phyloP scores from a whole-genome alignment of 2,797 vertebrate genomes.

The Anomalospiza imberbis region DNA sequence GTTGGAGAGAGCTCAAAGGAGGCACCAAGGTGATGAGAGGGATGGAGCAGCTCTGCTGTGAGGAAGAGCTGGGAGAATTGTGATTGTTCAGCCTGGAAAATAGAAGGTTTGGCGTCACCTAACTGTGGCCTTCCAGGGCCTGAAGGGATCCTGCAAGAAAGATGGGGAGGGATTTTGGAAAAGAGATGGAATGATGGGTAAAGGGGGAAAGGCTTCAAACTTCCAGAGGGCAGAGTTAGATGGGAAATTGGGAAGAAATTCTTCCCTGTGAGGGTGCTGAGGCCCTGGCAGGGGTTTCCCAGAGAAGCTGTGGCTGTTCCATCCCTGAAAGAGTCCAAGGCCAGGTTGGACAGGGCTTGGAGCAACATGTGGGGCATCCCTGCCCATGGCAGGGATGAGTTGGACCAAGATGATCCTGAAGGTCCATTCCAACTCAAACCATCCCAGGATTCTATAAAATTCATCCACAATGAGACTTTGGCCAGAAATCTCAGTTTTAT shows the following conservation, averaged over 20 bases:
- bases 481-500: background rate
- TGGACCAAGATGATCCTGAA: background rate
- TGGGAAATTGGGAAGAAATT: background rate
- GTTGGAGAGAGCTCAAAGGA: background rate
- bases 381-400: background rate
- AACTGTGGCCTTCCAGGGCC: background rate
- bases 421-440: background rate
- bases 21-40: background rate
- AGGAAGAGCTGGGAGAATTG: background rate
- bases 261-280: accelerated
- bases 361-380: accelerated
- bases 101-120: accelerated
- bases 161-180: background rate
- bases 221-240: background rate
- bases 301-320: background rate
- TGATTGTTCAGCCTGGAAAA: background rate
- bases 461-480: accelerated
- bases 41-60: background rate
- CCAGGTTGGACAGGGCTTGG: accelerated
- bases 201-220: background rate
- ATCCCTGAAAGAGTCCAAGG: background rate
- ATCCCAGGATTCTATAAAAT: background rate
- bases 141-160: background rate
- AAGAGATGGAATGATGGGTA: background rate
- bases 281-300: accelerated